Evolutionary conservation across 2,888 invertebrate genomes (phyloP), one percentile per base, ranked within the genome.

Genomic region (Limnephilus rhombicus): DNA sequence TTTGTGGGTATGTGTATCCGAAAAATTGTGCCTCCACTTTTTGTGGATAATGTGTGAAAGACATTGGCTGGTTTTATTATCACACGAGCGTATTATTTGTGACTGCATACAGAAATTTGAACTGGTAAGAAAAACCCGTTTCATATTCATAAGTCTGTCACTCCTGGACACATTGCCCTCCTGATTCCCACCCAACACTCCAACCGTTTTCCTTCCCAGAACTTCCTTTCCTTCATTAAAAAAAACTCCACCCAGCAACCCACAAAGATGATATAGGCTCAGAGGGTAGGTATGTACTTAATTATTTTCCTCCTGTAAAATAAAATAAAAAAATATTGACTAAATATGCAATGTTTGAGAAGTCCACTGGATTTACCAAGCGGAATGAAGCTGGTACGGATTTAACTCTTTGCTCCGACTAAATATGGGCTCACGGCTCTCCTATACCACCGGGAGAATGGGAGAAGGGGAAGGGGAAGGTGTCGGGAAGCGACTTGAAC

Each of bases 361-460:
- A 80, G 87, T 45, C 85, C 80, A 29, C 68, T 68, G 68, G 68
- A 68, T 24, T 24, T 68, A 68, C n/a, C 68, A 68, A 68, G 41
- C 86, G 85, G 87, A 87, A 86, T 80, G 87, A 91, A 91, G 87
- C 87, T 91, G 91, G 68, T 90, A 82, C 91, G 80, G 91, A 92
- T 89, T 92, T 92, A 92, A 88, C 88, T 80, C 90, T 41, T 45
- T 80, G 49, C 91, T 90, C 93, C 92, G 91, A 92, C 93, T 93
- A 93, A 93, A 93, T 93, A 93, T 93, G 93, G 93, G 86, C 91
- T 93, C 93, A 80, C 89, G 92, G 80, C 82, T 34, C 83, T 37
- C 31, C 88, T 24, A 24, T 49, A 41, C 87, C 49, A 90, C 92
- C 88, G 87, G 91, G 81, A 85, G 34, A 31, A 80, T 45, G 68